A percentile compares a stretch with the other conserved stretches of the same genome.
phyloP scores from a whole-genome alignment of 2,888 invertebrate genomes.

The Polyploca ridens region DNA sequence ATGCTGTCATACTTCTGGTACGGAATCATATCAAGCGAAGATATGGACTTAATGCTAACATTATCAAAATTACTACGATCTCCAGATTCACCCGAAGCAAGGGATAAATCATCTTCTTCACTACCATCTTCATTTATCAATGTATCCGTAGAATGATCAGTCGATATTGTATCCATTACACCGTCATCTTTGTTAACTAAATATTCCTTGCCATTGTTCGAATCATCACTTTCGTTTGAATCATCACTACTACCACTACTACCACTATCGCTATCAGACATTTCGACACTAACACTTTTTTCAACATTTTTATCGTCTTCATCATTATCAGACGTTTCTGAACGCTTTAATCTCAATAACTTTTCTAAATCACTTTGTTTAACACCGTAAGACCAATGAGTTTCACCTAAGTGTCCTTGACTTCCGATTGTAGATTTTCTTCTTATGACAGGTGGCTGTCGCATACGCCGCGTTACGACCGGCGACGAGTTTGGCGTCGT shows the following conservation, averaged over 20 bases:
- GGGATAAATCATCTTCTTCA: conserved; percentile 66
- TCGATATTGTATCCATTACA: conserved; percentile 70
- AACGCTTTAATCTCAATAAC: conserved; percentile 71
- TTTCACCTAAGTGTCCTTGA: conserved; percentile 63
- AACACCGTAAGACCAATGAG: conserved; percentile 80
- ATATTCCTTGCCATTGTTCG: conserved; percentile 64
- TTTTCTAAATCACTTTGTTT: conserved; percentile 77
- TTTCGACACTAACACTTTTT: conserved; percentile 24
- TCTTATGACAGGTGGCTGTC: conserved; percentile 77
- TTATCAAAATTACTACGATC: conserved; percentile 77
- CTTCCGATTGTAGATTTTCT: conserved; percentile 68
- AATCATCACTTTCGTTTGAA: conserved; percentile 63
- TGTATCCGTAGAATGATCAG: conserved; percentile 78
- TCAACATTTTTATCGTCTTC: conserved; percentile 62
- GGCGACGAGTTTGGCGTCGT: conserved; percentile 72
- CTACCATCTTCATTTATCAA: conserved; percentile 76
- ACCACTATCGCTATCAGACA: conserved; percentile 41
- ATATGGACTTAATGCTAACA: conserved; percentile 81
- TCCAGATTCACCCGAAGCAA: conserved; percentile 66
- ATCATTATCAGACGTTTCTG: conserved; percentile 70
- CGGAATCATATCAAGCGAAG: conserved; percentile 80
- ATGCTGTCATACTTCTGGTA: conserved; percentile 81
- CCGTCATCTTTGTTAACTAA: conserved; percentile 67
- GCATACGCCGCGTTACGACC: conserved; percentile 61
- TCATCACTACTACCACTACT: conserved; percentile 57